Evolutionary conservation across 2,888 invertebrate genomes (phyloP), one percentile per base, ranked within the genome.

Genomic region (Galerucella pusilla): DNA sequence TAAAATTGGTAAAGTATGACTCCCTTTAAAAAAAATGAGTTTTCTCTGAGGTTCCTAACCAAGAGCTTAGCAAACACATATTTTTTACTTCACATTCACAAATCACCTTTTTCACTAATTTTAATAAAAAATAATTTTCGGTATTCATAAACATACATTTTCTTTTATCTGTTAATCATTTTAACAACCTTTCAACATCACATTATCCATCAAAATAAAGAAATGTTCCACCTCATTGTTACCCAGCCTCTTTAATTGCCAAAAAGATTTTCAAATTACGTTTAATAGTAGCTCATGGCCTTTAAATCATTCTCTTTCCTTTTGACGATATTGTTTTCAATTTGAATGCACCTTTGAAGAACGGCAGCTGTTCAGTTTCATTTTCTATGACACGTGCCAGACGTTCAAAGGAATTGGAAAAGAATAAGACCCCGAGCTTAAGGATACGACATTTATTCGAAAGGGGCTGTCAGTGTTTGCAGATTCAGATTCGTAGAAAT

Each of bases 311-410:
- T 20, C 14, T 69, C 49, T 45, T 6, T 61, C 49, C 61, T 69
- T 61, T 59, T 45, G 63, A 35, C 35, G 71, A 71, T 11, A 49
- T 71, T 68, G 68, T 68, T 68, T 59, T 59, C 59, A 68, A 59
- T 68, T 54, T 71, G 61, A 71, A 71, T 71, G 28, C 64, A 71
- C 64, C 71, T 71, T 71, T 71, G 63, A 63, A 28, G 12, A 46
- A 52, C 49, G 49, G 71, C 71, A 71, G 71, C 63, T 71, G 71
- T 16, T 52, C 25, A 28, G 64, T 65, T 46, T 65, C 46, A 65
- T 65, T 65, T 46, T 45, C 35, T 46, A 12, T 46, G 20, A 45
- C 64, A 65, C 64, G 64, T 65, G 64, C 64, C 64, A 16, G n/a
- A 10, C 20, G 12, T 65, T 65, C 46, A 42, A 63, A 63, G 42